Evolutionary conservation across 2,797 vertebrate genomes (phyloP), one percentile per base, ranked within the genome.

Genomic region (Enteromius anoplus): DNA sequence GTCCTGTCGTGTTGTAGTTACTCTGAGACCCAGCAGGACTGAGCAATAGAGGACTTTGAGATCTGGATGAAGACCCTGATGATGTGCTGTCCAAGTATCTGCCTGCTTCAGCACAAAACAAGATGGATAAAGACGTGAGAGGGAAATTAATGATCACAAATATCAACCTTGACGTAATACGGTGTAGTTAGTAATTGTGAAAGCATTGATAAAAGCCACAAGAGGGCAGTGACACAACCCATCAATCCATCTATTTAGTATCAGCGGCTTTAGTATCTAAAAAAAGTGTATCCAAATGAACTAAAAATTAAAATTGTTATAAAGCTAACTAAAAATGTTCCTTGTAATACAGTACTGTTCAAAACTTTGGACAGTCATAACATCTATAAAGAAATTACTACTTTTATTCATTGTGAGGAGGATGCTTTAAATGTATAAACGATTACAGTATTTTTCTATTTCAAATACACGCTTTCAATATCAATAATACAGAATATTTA

Each of bases 11-110:
- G 32, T 90, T 88, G 91, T 92, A 92, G n/a, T 91, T 91, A 78
- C 92, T 90, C 34, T 95, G 95, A 66, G 96, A 94, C 7, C 86
- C 95, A 29, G 95, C 95, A 0, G 96, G 96, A 84, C 96, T 98
- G 65, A 96, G 88, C 85, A 96, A 79, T 90, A 96, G 88, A 0
- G 97, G 96, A 92, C 97, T 97, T 92, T 97, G 96, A 8, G 97
- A 98, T 73, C 96, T 93, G 0, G 97, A 97, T 0, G 97, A 98
- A 0, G 96, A 97, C 47, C 96, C 96, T 0, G 97, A 97, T 0
- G 97, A 98, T 0, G 95, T 97, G 70, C 96, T 97, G 26, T 97
- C 96, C 91, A 97, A 89, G 88, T 93, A 96, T 40, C 93, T 92
- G 88, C 93, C 94, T 93, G 88, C 83, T 86, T 80, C 80, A 64